A percentile compares a stretch with the other conserved stretches of the same genome.
Evolutionary conservation across 2,113 vertebrate genomes (phyloP).

Genomic region (Sphaerodactylus townsendi): DNA sequence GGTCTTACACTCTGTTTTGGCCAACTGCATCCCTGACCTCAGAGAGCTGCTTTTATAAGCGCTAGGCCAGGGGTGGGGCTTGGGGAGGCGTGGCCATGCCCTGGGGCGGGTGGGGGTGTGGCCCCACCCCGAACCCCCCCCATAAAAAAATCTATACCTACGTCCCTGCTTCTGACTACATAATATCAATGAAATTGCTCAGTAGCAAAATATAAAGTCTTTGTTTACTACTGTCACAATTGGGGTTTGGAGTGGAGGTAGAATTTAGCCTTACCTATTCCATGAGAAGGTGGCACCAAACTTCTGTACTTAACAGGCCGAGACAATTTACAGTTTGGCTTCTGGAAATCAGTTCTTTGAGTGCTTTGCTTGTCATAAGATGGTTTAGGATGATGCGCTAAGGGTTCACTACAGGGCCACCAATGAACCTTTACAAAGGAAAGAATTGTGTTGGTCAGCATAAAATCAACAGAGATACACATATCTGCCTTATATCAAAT

Average conservation of each 20-base stretch:
- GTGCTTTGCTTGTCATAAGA: conserved; percentile 64
- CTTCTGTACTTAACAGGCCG: conserved; percentile 44
- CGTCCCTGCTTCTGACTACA: background rate
- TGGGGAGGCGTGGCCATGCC: too few relatives aligned
- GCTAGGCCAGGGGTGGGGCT: too few relatives aligned
- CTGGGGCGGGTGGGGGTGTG: too few relatives aligned
- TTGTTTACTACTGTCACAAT: background rate
- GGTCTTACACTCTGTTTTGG: too few relatives aligned
- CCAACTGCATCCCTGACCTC: too few relatives aligned
- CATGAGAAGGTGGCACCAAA: conserved; percentile 47
- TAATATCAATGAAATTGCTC: background rate
- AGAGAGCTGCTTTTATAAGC: too few relatives aligned
- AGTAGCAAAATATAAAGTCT: background rate
- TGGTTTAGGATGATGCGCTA: background rate
- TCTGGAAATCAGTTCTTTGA: conserved; percentile 64
- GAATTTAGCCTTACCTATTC: conserved; percentile 64
- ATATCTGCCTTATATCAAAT: too few relatives aligned
- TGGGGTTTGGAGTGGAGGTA: background rate
- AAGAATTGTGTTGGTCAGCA: background rate
- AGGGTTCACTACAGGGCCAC: conserved; percentile 46
- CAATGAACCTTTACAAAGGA: conserved; percentile 60
- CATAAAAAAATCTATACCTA: too few relatives aligned
- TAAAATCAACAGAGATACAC: too few relatives aligned
- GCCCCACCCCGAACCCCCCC: too few relatives aligned
- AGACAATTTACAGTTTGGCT: conserved; percentile 19